Conservation (phyloP, 1,140 invertebrate genomes). For the Sogatella furcifera region DNA sequence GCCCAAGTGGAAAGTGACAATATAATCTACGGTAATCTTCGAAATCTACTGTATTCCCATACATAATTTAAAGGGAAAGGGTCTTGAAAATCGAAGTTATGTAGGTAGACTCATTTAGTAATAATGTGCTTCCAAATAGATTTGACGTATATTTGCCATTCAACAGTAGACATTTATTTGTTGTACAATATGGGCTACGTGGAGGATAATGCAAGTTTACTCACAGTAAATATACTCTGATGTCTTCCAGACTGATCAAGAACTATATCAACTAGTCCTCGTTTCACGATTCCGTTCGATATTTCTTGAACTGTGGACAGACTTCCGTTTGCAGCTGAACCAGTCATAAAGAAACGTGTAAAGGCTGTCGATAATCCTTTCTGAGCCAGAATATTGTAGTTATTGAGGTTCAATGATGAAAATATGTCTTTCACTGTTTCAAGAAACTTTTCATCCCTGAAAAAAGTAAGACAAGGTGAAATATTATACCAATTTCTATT, state of each 20-base stretch:
- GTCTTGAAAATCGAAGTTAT: no score
- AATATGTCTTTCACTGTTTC: conserved; percentile 34
- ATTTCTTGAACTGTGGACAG: conserved; percentile 67
- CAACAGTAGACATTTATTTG: background rate
- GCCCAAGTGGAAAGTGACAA: no score
- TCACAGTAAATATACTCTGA: conserved; percentile 37
- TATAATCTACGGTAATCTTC: no score
- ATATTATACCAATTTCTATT: background rate
- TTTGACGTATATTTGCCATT: background rate
- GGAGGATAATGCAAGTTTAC: background rate
- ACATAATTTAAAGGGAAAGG: background rate
- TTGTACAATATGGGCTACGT: background rate
- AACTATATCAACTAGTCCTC: conserved; percentile 60
- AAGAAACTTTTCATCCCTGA: conserved; percentile 27
- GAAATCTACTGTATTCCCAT: no score
- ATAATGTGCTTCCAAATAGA: no score
- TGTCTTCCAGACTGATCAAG: conserved; percentile 40
- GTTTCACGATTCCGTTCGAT: conserved; percentile 57
- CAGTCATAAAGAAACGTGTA: conserved; percentile 44
- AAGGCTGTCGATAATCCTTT: conserved; percentile 62
- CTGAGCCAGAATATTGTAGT: conserved; percentile 54
- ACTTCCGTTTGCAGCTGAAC: conserved; percentile 51
- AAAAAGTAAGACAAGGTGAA: background rate
- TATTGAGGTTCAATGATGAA: conserved; percentile 38
- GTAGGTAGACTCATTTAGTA: no score